Evolutionary conservation across 2,113 vertebrate species (phyloP).

Genomic region (Eulemur rufifrons): DNA sequence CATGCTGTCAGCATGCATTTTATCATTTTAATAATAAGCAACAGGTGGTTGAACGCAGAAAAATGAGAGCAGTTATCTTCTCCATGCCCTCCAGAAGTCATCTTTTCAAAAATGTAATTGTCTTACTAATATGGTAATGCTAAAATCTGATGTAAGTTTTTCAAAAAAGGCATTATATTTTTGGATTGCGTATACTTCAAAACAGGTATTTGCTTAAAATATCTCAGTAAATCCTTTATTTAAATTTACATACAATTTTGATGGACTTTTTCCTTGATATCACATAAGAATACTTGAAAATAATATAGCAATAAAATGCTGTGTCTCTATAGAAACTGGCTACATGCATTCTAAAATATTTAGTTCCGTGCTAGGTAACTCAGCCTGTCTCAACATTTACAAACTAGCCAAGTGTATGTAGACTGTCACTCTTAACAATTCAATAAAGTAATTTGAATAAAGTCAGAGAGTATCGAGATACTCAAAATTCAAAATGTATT

Average conservation of each 20-base stretch:
- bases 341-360: neutral
- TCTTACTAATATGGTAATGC: neutral
- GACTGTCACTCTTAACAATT: slow-evolving; percentile 48
- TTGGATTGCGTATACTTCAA: neutral
- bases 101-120: neutral
- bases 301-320: neutral
- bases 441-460: neutral
- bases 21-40: slow-evolving; percentile 9
- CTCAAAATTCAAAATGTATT: neutral
- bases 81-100: neutral
- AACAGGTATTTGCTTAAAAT: neutral
- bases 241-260: neutral
- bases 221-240: neutral
- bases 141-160: neutral
- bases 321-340: neutral
- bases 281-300: neutral
- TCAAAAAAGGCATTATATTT: neutral
- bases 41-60: slow-evolving; percentile 51
- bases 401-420: neutral
- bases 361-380: neutral
- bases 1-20: neutral
- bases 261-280: neutral
- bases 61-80: neutral
- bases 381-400: neutral
- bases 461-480: neutral